Conservation (phyloP, 2,797 vertebrate species). For the Microctenopoma stevenorrisi region DNA sequence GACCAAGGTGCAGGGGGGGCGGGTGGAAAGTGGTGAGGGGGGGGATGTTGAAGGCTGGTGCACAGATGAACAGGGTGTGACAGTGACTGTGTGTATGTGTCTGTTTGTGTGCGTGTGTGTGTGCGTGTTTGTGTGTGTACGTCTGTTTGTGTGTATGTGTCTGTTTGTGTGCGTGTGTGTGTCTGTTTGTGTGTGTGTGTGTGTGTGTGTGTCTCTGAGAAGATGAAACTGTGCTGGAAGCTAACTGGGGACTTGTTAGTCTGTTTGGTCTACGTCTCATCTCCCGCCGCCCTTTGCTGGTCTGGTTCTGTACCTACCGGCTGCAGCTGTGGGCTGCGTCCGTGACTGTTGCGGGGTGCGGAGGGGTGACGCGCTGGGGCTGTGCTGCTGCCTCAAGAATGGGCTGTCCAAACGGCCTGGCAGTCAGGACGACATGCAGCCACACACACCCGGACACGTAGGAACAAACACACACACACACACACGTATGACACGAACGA, state of each 20-base stretch:
- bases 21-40: neutral
- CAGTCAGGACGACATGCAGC: conserved; percentile 73
- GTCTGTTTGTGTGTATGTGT: no score
- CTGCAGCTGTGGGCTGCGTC: conserved; percentile 90
- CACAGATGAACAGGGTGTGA: neutral
- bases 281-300: conserved; percentile 25
- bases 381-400: conserved; percentile 97
- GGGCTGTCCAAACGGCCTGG: conserved; percentile 98
- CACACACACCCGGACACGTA: conserved; percentile 40
- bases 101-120: neutral
- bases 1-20: neutral
- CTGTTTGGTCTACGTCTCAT: conserved; percentile 8
- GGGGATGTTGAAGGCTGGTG: conserved; percentile 6
- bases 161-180: no score
- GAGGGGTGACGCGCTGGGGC: conserved; percentile 82
- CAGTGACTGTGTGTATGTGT: no score
- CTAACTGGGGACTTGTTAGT: neutral
- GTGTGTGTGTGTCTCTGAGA: no score
- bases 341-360: conserved; percentile 88
- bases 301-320: conserved; percentile 91
- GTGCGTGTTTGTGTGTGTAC: no score
- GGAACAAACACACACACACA: conserved; percentile 29
- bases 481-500: conserved; percentile 23
- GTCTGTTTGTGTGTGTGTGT: no score
- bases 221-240: no score